Evolutionary conservation across 2,888 invertebrate species (phyloP), one percentile per base, ranked within the genome.

Genomic region (Drosophila pseudotakahashii): DNA sequence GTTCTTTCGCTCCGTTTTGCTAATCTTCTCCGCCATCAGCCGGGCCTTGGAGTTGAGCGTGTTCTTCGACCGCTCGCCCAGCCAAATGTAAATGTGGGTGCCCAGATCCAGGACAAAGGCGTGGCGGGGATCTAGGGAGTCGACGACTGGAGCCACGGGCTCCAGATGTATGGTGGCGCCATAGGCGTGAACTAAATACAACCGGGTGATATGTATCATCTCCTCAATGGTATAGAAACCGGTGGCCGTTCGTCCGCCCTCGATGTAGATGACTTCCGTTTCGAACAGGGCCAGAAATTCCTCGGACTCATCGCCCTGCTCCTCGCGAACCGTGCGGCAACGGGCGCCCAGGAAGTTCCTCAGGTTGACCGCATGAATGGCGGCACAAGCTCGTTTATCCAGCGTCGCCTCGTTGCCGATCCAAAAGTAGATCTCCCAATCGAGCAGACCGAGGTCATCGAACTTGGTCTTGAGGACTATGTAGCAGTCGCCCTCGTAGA

Each of bases 361-460:
- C 72, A 99, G 93, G 93, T 99, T 99, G 0, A 99, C 99, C 0
- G 99, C 99, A 93, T 99, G 99, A 91, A 99, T 99, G 5, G 99
- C 92, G 11, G 92, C 91, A 68, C 92, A 92, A 11, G 92, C 92
- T 7, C 92, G 83, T 68, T 92, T 92, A 52, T 92, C 94, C 93
- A 98, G 96, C 11, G 98, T 96, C 3, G 98, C 97, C 89, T 97
- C 96, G 71, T 96, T 97, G 36, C 99, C 99, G 87, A 99, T 99
- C 99, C 99, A 99, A 92, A 99, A 99, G 93, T 96, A 99, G 88
- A 99, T 99, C 84, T 98, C 96, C 98, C 99, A 99, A 60, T 94
- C 94, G 7, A 99, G 92, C 62, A 96, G 96, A 11, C 97, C 96
- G 83, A 95, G 94, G 55, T 97, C 97, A 89, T 98, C 98, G 41